A percentile compares a stretch with the other conserved stretches of the same genome.
Evolutionary conservation across 2,888 invertebrate genomes (phyloP).

Genomic region (Isoperla grammatica): DNA sequence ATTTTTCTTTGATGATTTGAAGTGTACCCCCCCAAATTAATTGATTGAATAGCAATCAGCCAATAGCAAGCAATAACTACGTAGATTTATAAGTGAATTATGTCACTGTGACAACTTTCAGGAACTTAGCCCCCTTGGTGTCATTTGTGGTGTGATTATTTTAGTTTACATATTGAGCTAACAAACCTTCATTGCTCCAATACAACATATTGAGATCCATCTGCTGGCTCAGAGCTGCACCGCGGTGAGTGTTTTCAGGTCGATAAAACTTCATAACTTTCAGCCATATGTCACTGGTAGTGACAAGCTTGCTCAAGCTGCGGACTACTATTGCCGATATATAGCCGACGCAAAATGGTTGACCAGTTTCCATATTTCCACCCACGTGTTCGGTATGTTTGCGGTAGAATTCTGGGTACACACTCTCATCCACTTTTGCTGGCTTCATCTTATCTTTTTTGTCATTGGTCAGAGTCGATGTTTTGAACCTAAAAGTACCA

Average conservation of each 20-base stretch:
- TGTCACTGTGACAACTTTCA: too few species aligned
- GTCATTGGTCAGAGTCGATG: slow-evolving; percentile 22
- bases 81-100: too few species aligned
- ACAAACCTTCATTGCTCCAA: slow-evolving; percentile 67
- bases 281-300: slow-evolving; percentile 56
- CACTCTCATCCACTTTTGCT: slow-evolving; percentile 57
- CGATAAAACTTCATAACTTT: slow-evolving; percentile 65
- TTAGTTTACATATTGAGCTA: too few species aligned
- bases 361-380: slow-evolving; percentile 64
- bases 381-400: slow-evolving; percentile 62
- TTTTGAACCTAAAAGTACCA: slow-evolving; percentile 55
- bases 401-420: slow-evolving; percentile 75
- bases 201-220: slow-evolving; percentile 68
- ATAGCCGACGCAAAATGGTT: slow-evolving; percentile 69
- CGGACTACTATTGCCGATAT: slow-evolving; percentile 58
- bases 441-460: slow-evolving; percentile 31
- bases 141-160: too few species aligned
- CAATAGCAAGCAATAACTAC: too few species aligned
- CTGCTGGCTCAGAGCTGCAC: slow-evolving; percentile 50
- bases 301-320: slow-evolving; percentile 49
- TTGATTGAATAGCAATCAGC: too few species aligned
- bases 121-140: too few species aligned
- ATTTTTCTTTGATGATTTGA: too few species aligned
- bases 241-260: slow-evolving; percentile 66
- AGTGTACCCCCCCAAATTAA: too few species aligned